Percentiles rank a stretch among this genome's conserved stretches.
These are phyloP conservation scores for Muscicapa striata DNA, from an alignment of 2,797 vertebrate species.

Conservation along the genomic window DNA sequence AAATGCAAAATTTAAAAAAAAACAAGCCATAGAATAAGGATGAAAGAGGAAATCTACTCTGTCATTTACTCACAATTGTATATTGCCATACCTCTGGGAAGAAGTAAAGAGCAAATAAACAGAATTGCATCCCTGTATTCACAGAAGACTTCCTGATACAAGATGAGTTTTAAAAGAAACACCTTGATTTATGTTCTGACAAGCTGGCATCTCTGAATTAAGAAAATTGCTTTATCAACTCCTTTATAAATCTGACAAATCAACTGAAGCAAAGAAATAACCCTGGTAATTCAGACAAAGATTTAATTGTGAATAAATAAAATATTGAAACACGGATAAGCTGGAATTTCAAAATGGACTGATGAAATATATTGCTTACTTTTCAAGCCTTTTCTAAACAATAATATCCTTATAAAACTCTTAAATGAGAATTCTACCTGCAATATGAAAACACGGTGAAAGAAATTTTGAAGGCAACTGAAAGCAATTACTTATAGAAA, in stretches of 20 bases:
- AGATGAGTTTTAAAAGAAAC: conserved; percentile 60
- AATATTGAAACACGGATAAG: conserved; percentile 29
- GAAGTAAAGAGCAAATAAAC: conserved; percentile 31
- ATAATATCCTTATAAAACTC: conserved; percentile 15
- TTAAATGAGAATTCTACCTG: not conserved
- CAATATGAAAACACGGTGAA: not conserved
- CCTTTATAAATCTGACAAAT: conserved; percentile 68
- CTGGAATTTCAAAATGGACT: conserved; percentile 27
- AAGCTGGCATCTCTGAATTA: conserved; percentile 61
- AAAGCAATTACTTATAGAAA: not conserved
- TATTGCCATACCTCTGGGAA: conserved; percentile 6
- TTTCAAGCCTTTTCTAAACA: not conserved
- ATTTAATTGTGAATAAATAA: conserved; percentile 66
- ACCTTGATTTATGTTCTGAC: conserved; percentile 65
- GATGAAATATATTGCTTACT: conserved; percentile 40
- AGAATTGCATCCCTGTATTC: conserved; percentile 4
- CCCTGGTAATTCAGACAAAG: conserved; percentile 56
- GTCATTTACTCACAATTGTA: not conserved
- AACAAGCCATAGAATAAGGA: not conserved
- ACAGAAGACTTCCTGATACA: conserved; percentile 25
- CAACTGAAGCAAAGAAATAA: conserved; percentile 57
- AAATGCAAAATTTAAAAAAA: not conserved
- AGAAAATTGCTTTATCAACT: conserved; percentile 60
- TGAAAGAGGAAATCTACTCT: not conserved
- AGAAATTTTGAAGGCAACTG: not conserved